These are phyloP conservation scores for Heliothis peltigera DNA, from an alignment of 2,888 invertebrate genomes.

Conservation along the genomic window DNA sequence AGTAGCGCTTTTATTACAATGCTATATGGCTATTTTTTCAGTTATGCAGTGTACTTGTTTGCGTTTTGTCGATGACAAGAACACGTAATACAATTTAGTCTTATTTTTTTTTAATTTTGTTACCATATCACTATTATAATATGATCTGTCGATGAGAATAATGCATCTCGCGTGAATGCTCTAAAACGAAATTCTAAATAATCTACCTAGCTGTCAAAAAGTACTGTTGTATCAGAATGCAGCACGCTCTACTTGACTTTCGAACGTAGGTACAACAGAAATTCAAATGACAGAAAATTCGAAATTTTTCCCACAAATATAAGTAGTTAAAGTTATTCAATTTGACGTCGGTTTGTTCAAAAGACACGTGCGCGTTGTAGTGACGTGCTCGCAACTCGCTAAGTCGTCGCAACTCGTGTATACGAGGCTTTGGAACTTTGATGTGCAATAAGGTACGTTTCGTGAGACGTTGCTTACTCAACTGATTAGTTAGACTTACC, in stretches of 20 bases:
- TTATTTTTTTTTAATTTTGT: too few relatives aligned
- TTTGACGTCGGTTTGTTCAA: conserved; percentile 43
- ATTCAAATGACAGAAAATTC: conserved; percentile 21
- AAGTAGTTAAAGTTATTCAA: conserved; percentile 51
- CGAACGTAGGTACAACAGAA: conserved; percentile 1
- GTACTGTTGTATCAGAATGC: not conserved
- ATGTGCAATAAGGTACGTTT: conserved; percentile 47
- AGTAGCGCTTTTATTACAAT: too few relatives aligned
- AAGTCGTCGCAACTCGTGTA: conserved; percentile 43
- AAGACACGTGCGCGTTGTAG: conserved; percentile 45
- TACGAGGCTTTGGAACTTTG: conserved; percentile 52
- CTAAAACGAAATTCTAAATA: too few relatives aligned
- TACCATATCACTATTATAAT: too few relatives aligned
- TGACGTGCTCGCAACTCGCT: conserved; percentile 48
- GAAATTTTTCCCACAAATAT: conserved; percentile 39
- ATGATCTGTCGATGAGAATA: too few relatives aligned
- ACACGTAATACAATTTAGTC: too few relatives aligned
- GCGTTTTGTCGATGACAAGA: too few relatives aligned
- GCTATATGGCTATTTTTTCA: too few relatives aligned
- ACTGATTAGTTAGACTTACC: conserved; percentile 24
- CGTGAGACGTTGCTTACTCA: conserved; percentile 16
- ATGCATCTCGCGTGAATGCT: too few relatives aligned
- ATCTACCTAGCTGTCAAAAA: not conserved
- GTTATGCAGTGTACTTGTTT: too few relatives aligned
- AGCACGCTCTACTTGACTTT: not conserved